phyloP scores from a whole-genome alignment of 2,888 invertebrate genomes.

The Neoaliturus tenellus region DNA sequence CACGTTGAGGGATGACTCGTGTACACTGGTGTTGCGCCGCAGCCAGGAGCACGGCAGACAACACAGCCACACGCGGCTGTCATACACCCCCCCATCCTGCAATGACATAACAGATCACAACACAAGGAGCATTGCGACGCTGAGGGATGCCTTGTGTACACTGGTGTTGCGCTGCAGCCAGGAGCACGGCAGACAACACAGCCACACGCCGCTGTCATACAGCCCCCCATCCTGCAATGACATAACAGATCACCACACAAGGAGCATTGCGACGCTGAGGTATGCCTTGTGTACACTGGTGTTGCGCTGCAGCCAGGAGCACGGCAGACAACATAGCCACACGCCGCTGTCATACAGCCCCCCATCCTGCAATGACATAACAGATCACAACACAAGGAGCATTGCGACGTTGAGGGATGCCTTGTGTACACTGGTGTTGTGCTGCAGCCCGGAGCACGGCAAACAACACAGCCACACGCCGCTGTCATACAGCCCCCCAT shows the following conservation, averaged over 20 bases:
- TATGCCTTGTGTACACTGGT: slow-evolving; percentile 77
- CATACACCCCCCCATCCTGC: slow-evolving; percentile 69
- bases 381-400: neutral
- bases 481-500: too few relatives aligned
- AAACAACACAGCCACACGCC: too few relatives aligned
- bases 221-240: slow-evolving; percentile 70
- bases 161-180: slow-evolving; percentile 77
- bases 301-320: slow-evolving; percentile 76
- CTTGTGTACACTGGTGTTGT: too few relatives aligned
- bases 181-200: slow-evolving; percentile 76
- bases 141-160: slow-evolving; percentile 76
- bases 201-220: slow-evolving; percentile 71
- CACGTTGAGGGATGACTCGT: slow-evolving; percentile 77
- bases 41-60: slow-evolving; percentile 78
- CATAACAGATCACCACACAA: slow-evolving; percentile 70
- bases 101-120: neutral
- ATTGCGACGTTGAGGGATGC: slow-evolving; percentile 75
- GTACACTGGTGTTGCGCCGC: slow-evolving; percentile 76
- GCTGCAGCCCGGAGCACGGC: too few relatives aligned
- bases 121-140: slow-evolving; percentile 74
- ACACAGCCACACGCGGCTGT: slow-evolving; percentile 73
- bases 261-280: slow-evolving; percentile 71
- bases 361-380: slow-evolving; percentile 67
- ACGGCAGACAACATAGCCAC: slow-evolving; percentile 76
- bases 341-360: slow-evolving; percentile 71